Percentiles rank a stretch among this genome's conserved stretches.
Evolutionary conservation across 2,888 invertebrate species (phyloP).

Genomic region (Trachelus stipa): DNA sequence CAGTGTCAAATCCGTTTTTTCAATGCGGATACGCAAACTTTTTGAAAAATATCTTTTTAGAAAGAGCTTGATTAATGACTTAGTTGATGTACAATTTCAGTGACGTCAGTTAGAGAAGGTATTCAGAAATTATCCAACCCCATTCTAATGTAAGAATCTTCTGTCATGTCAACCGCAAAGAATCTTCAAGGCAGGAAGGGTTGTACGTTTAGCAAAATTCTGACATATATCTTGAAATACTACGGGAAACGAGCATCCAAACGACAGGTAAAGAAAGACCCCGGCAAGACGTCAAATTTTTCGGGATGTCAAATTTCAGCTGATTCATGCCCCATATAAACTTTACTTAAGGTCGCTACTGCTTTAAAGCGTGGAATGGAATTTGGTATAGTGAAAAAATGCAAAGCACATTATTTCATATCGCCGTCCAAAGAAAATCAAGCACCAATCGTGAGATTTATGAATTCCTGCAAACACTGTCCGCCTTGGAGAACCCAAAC

Average conservation of each 20-base stretch:
- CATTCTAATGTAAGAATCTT: not conserved
- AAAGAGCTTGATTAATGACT: not conserved
- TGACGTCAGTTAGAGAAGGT: not conserved
- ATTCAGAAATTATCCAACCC: not conserved
- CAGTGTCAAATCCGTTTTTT: not conserved
- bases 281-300: not conserved
- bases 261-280: slow-evolving; percentile 36
- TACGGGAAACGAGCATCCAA: slow-evolving; percentile 37
- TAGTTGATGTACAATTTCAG: not conserved
- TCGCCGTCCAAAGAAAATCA: not conserved
- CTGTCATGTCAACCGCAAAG: not conserved
- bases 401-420: slow-evolving; percentile 33
- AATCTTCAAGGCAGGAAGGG: slow-evolving; percentile 38
- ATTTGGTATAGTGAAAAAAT: slow-evolving; percentile 43
- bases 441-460: not conserved
- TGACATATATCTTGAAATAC: slow-evolving; percentile 38
- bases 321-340: not conserved
- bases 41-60: not conserved
- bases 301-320: not conserved
- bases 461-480: not conserved
- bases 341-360: slow-evolving; percentile 31
- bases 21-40: not conserved
- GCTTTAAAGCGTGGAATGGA: slow-evolving; percentile 45
- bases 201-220: slow-evolving; percentile 42
- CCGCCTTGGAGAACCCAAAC: not conserved